Conservation (phyloP, 2,113 vertebrate species). For the Calypte anna region DNA sequence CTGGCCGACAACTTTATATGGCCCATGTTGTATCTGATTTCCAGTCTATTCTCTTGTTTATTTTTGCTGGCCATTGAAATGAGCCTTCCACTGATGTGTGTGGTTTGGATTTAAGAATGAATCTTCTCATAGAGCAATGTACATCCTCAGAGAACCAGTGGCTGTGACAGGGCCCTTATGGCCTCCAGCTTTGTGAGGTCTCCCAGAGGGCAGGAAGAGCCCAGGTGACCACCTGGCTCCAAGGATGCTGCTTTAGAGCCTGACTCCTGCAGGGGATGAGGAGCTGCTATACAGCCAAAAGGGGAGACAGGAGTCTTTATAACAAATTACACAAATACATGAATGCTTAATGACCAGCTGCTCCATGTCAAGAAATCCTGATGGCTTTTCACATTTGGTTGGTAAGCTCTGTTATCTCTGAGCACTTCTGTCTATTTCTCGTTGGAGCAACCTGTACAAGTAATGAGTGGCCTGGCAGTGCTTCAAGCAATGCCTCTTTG, state of each 20-base stretch:
- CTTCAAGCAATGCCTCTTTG: neutral
- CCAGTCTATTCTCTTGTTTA: neutral
- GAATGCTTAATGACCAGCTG: neutral
- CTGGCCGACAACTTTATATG: neutral
- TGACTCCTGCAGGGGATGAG: neutral
- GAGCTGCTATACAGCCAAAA: neutral
- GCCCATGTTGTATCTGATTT: neutral
- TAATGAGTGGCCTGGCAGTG: neutral
- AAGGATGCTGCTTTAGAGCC: neutral
- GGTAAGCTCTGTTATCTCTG: neutral
- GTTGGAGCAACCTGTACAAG: neutral
- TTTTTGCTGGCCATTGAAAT: neutral
- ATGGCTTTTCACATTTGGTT: neutral
- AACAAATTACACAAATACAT: neutral
- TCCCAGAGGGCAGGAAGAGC: fast-evolving
- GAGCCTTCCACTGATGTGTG: neutral
- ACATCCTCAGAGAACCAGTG: neutral
- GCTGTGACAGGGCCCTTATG: neutral
- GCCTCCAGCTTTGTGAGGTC: fast-evolving
- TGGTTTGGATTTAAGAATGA: neutral
- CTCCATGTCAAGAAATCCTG: neutral
- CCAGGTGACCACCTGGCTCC: neutral
- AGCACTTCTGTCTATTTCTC: neutral
- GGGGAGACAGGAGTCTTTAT: neutral
- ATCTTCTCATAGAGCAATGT: neutral